These are phyloP conservation scores for Meteorus colon DNA, from an alignment of 2,888 invertebrate species.

Conservation along the genomic window DNA sequence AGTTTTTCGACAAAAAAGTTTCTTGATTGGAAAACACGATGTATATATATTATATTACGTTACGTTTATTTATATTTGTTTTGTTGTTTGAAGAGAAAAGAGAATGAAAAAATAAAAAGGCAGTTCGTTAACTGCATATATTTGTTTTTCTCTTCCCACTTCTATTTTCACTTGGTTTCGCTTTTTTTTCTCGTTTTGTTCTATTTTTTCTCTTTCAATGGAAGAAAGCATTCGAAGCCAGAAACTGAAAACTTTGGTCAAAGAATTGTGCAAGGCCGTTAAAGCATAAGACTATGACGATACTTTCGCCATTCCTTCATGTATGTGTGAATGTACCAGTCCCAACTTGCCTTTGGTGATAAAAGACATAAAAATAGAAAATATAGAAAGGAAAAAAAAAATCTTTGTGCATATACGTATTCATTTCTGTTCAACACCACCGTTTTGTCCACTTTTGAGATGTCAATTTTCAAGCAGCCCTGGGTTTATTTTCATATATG, in stretches of 20 bases:
- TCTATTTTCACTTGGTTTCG: background rate
- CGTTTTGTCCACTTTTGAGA: conserved; percentile 9
- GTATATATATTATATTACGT: background rate
- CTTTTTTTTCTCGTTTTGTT: background rate
- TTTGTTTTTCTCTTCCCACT: background rate
- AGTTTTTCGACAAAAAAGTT: background rate
- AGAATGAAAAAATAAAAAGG: background rate
- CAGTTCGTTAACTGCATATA: background rate
- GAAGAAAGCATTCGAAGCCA: background rate
- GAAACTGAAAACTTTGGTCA: background rate
- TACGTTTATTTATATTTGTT: conserved; percentile 4
- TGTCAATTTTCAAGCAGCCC: conserved; percentile 47
- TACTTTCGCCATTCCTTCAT: background rate
- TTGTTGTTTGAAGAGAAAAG: background rate
- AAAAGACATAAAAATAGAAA: background rate
- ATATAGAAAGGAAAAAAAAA: conserved; percentile 1
- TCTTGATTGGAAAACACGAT: background rate
- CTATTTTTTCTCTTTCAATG: background rate
- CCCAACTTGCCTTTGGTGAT: background rate
- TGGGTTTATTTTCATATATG: conserved; percentile 29
- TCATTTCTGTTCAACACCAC: background rate
- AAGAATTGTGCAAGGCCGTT: background rate
- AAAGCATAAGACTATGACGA: background rate
- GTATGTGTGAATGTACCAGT: background rate
- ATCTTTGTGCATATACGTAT: conserved; percentile 17